Evolutionary conservation across 2,113 vertebrate genomes (phyloP), one percentile per base, ranked within the genome.

Genomic region (Podarcis cretensis): DNA sequence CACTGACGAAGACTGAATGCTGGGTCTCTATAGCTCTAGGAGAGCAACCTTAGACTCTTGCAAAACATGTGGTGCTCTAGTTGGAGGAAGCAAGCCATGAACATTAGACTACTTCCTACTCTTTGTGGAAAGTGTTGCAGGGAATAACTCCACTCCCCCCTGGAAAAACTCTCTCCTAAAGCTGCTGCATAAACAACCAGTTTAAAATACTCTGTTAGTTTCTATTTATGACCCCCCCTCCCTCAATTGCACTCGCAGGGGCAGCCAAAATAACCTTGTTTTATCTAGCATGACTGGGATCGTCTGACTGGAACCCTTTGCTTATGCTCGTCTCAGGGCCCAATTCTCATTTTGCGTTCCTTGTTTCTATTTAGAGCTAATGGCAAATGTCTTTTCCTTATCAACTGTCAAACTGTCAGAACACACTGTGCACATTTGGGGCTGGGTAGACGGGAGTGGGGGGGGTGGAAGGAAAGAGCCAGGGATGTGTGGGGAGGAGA

Each of bases 351-450:
- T 91, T 92, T 85, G 84, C 79, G 32, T 32, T 92, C 30, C 84
- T 94, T 93, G 84, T 87, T 94, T 92, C 91, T 90, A 65, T 94
- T 95, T 93, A 92, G 89, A 94, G 89, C 88, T 90, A 95, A 94
- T 88, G 57, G 87, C 74, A 95, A 93, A 90, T 94, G 73, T 12
- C 69, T 94, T 93, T 94, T 94, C 57, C 81, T 93, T 94, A 90
- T 93, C 92, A 95, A 90, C 93, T 95, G 91, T 95, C 94, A 96
- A 92, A 95, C 92, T 95, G 91, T 95, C 93, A 95, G 89, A 96
- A 94, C 14, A 63, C 74, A 89, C 75, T 92, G 85, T 83, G 7
- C 57, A 25, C 89, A 14, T 95, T 96, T 75, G 88, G 93, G 92
- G 91, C 92, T 91, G 80, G 86, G 74, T 92, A 69, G 89, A 69